Percentiles rank a stretch among this genome's conserved stretches.
Evolutionary conservation across 2,797 vertebrate genomes (phyloP).

Genomic region (Lacerta bilineata): DNA sequence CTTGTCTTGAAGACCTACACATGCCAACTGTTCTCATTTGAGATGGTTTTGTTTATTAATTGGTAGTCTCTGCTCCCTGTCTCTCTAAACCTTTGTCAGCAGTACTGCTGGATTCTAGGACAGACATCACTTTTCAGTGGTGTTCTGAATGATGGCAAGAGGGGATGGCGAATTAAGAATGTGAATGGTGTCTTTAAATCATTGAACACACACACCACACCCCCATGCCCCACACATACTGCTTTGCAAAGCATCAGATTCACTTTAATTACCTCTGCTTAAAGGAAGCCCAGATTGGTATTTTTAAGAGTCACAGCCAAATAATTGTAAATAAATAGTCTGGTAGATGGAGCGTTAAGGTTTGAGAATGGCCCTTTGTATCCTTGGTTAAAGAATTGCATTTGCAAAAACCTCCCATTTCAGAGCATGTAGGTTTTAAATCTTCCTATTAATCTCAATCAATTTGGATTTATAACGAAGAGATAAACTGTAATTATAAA

Average conservation of each 20-base stretch:
- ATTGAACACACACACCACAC: not conserved
- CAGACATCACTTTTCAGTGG: not conserved
- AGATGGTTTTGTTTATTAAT: not conserved
- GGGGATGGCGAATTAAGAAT: not conserved
- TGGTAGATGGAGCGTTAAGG: constrained; percentile 35
- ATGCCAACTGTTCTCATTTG: not conserved
- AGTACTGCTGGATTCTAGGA: constrained; percentile 16
- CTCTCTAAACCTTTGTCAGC: constrained; percentile 13
- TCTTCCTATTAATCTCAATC: constrained; percentile 66
- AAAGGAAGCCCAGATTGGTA: not conserved
- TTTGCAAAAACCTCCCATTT: constrained; percentile 55
- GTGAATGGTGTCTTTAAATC: not conserved
- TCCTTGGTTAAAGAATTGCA: constrained; percentile 29
- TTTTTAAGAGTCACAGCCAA: constrained; percentile 23
- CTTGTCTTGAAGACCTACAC: constrained; percentile 8
- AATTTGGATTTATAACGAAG: constrained; percentile 66
- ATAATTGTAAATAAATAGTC: constrained; percentile 58
- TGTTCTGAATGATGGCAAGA: not conserved
- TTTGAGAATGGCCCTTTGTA: constrained; percentile 36
- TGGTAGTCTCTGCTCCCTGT: not conserved
- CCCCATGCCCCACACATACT: not conserved
- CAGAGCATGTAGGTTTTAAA: constrained; percentile 39
- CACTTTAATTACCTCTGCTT: constrained; percentile 8
- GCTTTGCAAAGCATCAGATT: constrained; percentile 46
- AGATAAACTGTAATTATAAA: constrained; percentile 51